Evolutionary conservation across 1,140 invertebrate species (phyloP), one percentile per base, ranked within the genome.

Genomic region (Heliconius eleuchia): DNA sequence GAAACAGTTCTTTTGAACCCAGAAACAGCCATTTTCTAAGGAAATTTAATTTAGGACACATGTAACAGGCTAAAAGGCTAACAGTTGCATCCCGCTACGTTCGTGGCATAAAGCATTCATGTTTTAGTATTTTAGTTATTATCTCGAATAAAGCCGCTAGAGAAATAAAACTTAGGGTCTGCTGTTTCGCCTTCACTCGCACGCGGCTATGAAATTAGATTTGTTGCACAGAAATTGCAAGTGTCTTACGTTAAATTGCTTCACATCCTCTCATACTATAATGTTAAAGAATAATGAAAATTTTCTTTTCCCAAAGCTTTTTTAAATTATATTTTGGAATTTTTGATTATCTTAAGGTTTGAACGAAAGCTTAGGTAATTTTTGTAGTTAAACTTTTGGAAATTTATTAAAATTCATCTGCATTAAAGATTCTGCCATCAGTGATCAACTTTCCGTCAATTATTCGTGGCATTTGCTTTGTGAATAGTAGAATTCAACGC

Each of bases 131-230:
- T 42, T 9, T n/a, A 71, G 70, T 71, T 71, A 39, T 39, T 71
- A 71, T 71, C 18, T 23, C 7, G 71, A 71, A 71, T 34, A 39
- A 71, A 71, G 37, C 71, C 71, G 71, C 71, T 39, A 71, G 71
- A 39, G 37, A 71, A 71, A 71, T 71, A 71, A 37, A 71, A 39
- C 71, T 71, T 39, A 71, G 39, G 71, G 71, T n/a, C 37, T 39
- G 0, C 71, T 71, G 71, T 71, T 39, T 9, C 71, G 71, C 27
- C 9, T 66, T 4, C 23, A 16, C 60, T 3, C 23, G 60, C 27
- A 27, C 60, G 60, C 60, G 23, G 60, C 60, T 4, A 4, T 16
- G 11, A 66, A 66, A 66, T 66, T 66, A 66, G 60, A 66, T 66
- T 66, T 66, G 60, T 30, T 27, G 0, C 13, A 66, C 57, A 16